These are phyloP conservation scores for Progne subis DNA, from an alignment of 2,113 vertebrate species.

Conservation along the genomic window DNA sequence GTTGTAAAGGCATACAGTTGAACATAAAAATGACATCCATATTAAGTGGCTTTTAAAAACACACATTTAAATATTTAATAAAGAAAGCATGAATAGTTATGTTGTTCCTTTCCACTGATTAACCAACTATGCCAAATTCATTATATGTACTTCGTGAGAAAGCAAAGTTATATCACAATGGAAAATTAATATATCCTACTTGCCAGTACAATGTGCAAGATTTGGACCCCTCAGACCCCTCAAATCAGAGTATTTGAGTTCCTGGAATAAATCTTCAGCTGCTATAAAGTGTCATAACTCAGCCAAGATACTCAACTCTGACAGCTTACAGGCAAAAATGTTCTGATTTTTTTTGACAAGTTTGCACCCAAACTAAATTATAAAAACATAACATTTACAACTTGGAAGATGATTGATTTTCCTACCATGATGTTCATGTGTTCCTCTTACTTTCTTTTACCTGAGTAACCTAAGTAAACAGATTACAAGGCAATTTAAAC, in stretches of 20 bases:
- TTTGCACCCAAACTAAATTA: conserved; percentile 10
- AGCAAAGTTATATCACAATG: conserved; percentile 1
- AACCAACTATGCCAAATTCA: not conserved
- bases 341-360: not conserved
- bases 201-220: not conserved
- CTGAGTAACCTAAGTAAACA: conserved; percentile 75
- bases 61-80: not conserved
- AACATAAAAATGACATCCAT: conserved; percentile 31
- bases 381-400: conserved; percentile 18
- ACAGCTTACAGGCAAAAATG: not conserved
- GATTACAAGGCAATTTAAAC: conserved; percentile 65
- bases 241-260: not conserved
- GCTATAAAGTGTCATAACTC: not conserved
- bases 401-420: conserved; percentile 58
- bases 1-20: not conserved
- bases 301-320: not conserved
- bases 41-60: conserved; percentile 1
- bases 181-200: not conserved
- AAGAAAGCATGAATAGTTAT: not conserved
- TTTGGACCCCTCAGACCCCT: conserved; percentile 26
- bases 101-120: not conserved
- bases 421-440: conserved; percentile 14
- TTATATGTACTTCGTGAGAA: conserved; percentile 34
- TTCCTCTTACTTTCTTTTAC: conserved; percentile 55
- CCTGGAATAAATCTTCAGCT: not conserved